Conservation (phyloP, 2,888 invertebrate species). For the Elysia crispata region DNA sequence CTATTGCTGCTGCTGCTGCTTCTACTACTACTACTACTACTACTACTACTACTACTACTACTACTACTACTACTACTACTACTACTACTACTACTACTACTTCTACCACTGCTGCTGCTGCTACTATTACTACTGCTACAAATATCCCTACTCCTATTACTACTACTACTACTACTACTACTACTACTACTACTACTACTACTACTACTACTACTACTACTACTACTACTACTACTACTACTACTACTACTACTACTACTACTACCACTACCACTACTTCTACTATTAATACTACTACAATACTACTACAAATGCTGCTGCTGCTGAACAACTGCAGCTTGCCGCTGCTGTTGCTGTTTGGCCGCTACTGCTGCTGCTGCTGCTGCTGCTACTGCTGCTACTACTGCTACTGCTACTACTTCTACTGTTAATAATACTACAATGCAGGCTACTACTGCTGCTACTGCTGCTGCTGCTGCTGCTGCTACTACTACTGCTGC, state of each 20-base stretch:
- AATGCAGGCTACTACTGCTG: too few relatives aligned
- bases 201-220: neutral
- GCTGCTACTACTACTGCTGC: neutral
- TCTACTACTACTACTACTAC: slow-evolving; percentile 3
- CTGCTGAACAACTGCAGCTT: neutral
- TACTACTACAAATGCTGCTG: neutral
- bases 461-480: neutral
- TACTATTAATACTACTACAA: too few relatives aligned
- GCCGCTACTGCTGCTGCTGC: too few relatives aligned
- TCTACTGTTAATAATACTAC: too few relatives aligned
- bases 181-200: slow-evolving; percentile 1
- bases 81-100: slow-evolving; percentile 20
- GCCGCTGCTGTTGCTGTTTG: too few relatives aligned
- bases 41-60: neutral
- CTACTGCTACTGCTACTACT: too few relatives aligned
- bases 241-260: neutral
- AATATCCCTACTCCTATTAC: too few relatives aligned
- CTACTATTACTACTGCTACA: too few relatives aligned
- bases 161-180: neutral
- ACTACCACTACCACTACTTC: neutral
- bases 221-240: neutral
- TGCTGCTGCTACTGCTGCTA: too few relatives aligned
- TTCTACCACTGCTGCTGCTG: too few relatives aligned
- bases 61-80: slow-evolving; percentile 6
- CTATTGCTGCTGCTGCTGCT: too few relatives aligned